Conservation (phyloP, 2,113 vertebrate species). For the Grammomys surdaster region DNA sequence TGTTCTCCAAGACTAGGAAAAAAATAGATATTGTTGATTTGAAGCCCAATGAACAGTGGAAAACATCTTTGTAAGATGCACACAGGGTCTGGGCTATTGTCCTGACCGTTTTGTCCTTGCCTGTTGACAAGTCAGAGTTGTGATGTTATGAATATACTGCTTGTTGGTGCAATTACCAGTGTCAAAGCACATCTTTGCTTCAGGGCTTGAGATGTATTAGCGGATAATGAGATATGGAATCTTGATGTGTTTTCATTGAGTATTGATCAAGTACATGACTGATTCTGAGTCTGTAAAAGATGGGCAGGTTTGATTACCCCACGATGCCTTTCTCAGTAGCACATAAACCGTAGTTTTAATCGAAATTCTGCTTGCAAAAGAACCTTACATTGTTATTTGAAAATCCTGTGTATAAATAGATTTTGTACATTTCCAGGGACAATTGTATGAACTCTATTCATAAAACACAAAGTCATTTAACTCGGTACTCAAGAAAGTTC, state of each 20-base stretch:
- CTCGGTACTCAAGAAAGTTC: slow-evolving; percentile 16
- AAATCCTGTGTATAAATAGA: neutral
- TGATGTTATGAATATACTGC: slow-evolving; percentile 23
- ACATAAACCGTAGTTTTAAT: slow-evolving; percentile 55
- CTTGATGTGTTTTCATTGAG: slow-evolving; percentile 54
- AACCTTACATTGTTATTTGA: neutral
- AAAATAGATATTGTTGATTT: neutral
- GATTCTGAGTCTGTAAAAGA: slow-evolving; percentile 36
- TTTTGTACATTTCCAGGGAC: neutral
- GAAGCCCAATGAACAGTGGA: slow-evolving; percentile 1
- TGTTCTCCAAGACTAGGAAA: slow-evolving; percentile 11
- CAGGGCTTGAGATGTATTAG: slow-evolving; percentile 31
- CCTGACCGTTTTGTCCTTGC: neutral
- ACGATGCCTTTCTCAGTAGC: neutral
- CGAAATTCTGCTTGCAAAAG: slow-evolving; percentile 22
- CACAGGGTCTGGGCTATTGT: fast-evolving
- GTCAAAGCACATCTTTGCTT: slow-evolving; percentile 55
- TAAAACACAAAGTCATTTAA: neutral
- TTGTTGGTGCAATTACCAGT: slow-evolving; percentile 48
- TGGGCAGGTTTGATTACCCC: slow-evolving; percentile 41
- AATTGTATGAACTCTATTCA: neutral
- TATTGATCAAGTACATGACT: slow-evolving; percentile 33
- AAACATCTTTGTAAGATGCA: neutral
- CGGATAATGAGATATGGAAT: slow-evolving; percentile 46
- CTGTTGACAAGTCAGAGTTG: neutral